These are phyloP conservation scores for Pterocles gutturalis DNA, from an alignment of 2,113 vertebrate genomes.

Conservation along the genomic window DNA sequence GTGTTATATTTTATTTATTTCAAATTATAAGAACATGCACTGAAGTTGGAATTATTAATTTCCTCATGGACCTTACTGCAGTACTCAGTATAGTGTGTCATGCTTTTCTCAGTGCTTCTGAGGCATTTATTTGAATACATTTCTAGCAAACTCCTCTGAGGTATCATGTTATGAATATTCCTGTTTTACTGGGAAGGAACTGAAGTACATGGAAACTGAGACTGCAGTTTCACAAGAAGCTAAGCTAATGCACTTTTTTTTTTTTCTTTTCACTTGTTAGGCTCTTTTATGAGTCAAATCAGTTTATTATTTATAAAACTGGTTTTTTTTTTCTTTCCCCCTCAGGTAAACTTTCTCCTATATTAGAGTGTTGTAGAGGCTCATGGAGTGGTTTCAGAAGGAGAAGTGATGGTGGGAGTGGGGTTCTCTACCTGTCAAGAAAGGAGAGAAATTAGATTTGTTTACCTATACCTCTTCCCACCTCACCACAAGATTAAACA, in stretches of 20 bases:
- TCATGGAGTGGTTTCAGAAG: not conserved
- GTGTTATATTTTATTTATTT: constrained; percentile 53
- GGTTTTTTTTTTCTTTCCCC: not conserved
- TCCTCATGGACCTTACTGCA: constrained; percentile 12
- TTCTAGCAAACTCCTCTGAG: constrained; percentile 5
- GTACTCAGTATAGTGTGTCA: not conserved
- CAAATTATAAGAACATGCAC: constrained; percentile 16
- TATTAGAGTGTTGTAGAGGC: not conserved
- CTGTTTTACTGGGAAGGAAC: not conserved
- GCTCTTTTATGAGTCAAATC: not conserved
- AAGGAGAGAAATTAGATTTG: not conserved
- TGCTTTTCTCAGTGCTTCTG: constrained; percentile 1
- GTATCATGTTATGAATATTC: constrained; percentile 26
- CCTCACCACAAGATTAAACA: not conserved
- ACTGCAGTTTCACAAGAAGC: not conserved
- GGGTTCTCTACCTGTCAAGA: not conserved
- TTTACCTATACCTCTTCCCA: not conserved
- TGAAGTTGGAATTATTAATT: constrained; percentile 50
- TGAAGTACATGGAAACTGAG: not conserved
- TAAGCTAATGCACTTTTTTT: not conserved
- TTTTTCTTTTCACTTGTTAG: not conserved
- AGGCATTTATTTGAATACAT: constrained; percentile 9
- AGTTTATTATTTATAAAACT: not conserved
- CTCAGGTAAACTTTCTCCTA: not conserved
- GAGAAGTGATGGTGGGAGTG: not conserved